Conservation (phyloP, 2,113 vertebrate species). For the Synodontis membranacea region DNA sequence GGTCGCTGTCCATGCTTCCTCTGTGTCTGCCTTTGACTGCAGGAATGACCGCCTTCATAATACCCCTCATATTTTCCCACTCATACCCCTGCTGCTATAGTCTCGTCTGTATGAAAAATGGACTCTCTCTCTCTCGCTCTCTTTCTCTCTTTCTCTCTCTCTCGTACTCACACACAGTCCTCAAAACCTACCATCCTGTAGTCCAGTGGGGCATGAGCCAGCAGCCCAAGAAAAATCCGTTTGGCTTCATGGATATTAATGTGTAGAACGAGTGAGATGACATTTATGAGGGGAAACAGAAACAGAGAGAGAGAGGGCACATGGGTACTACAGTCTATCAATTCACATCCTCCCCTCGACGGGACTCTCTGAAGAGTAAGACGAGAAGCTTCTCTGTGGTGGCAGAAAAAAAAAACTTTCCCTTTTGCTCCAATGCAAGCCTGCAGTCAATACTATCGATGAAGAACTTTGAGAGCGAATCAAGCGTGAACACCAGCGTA, state of each 20-base stretch:
- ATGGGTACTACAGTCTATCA: slow-evolving; percentile 34
- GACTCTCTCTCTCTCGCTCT: slow-evolving; percentile 51
- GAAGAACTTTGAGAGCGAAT: slow-evolving; percentile 37
- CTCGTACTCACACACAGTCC: slow-evolving; percentile 43
- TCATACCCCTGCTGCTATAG: slow-evolving; percentile 52
- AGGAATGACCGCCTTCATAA: slow-evolving; percentile 48
- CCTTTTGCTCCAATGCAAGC: slow-evolving; percentile 35
- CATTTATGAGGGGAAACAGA: slow-evolving; percentile 69
- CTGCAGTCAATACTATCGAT: slow-evolving; percentile 54
- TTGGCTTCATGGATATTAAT: slow-evolving; percentile 68
- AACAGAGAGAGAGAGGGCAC: slow-evolving; percentile 26
- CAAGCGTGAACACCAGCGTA: slow-evolving; percentile 53
- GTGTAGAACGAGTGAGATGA: slow-evolving; percentile 65
- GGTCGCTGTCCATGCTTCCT: slow-evolving; percentile 45
- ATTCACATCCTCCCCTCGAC: slow-evolving; percentile 34
- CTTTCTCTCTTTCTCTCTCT: slow-evolving; percentile 43
- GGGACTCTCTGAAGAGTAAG: slow-evolving; percentile 24
- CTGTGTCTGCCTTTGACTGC: slow-evolving; percentile 45
- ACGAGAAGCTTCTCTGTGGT: slow-evolving; percentile 25
- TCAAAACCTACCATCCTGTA: slow-evolving; percentile 67
- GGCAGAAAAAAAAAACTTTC: slow-evolving; percentile 38
- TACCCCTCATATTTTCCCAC: slow-evolving; percentile 55
- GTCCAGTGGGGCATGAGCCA: slow-evolving; percentile 64
- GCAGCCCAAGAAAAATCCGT: slow-evolving; percentile 57
- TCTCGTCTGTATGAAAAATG: slow-evolving; percentile 34